Evolutionary conservation across 2,888 invertebrate species (phyloP).

Genomic region (Luffia ferchaultella): DNA sequence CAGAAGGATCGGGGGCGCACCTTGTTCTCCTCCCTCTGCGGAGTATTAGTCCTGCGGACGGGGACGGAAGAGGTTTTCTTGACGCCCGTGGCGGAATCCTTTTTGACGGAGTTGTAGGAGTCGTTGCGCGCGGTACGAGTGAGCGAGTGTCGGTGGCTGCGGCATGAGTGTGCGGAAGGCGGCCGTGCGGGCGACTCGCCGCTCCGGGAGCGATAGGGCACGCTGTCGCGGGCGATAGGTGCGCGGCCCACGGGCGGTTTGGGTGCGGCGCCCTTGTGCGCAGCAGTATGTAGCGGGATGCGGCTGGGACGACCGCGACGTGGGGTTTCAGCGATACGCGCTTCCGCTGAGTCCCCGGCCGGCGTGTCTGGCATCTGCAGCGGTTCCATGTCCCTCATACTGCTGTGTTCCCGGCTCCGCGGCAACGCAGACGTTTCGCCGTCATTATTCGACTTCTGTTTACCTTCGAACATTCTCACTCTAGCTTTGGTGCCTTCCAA

Average conservation of each 20-base stretch:
- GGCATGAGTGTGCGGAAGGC: constrained; percentile 12
- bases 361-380: constrained; percentile 55
- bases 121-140: constrained; percentile 25
- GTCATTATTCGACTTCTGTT: constrained; percentile 23
- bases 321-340: constrained; percentile 65
- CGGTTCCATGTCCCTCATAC: constrained; percentile 57
- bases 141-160: constrained; percentile 6
- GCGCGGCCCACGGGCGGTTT: constrained; percentile 68
- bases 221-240: constrained; percentile 29
- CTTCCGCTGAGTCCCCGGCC: constrained; percentile 49
- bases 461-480: constrained; percentile 74
- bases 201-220: constrained; percentile 41
- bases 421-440: constrained; percentile 16
- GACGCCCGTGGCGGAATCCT: constrained; percentile 37
- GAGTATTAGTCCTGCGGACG: constrained; percentile 33
- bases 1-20: constrained; percentile 77
- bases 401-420: constrained; percentile 36
- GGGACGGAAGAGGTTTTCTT: constrained; percentile 45
- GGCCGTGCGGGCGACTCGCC: constrained; percentile 37
- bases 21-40: constrained; percentile 65
- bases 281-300: constrained; percentile 71
- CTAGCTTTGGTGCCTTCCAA: constrained; percentile 83
- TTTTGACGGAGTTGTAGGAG: constrained; percentile 36
- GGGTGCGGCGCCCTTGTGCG: constrained; percentile 64
- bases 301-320: constrained; percentile 63